Conservation (phyloP, 2,113 vertebrate genomes). For the Periophthalmodon schlosseri region DNA sequence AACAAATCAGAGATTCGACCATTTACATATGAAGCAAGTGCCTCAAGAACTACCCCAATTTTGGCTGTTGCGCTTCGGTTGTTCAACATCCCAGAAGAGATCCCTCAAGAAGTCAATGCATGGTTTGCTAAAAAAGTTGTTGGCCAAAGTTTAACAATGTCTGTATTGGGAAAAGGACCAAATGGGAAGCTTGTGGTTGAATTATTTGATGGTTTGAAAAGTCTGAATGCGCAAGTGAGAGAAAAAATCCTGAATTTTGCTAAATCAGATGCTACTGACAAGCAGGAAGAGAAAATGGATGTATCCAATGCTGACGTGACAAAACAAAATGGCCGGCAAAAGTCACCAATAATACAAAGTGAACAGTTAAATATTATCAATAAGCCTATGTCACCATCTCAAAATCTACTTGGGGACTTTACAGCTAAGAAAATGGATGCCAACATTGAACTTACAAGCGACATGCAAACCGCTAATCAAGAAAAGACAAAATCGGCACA, state of each 20-base stretch:
- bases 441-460: too few relatives aligned
- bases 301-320: not conserved
- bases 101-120: constrained; percentile 71
- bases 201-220: constrained; percentile 77
- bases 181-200: constrained; percentile 84
- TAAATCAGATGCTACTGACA: not conserved
- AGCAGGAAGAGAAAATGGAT: not conserved
- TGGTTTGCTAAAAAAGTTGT: constrained; percentile 83
- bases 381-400: not conserved
- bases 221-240: constrained; percentile 81
- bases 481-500: constrained; percentile 8
- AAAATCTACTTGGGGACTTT: not conserved
- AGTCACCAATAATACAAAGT: not conserved
- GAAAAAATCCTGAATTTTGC: constrained; percentile 42
- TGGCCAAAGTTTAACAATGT: constrained; percentile 74
- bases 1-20: constrained; percentile 73
- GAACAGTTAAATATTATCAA: not conserved
- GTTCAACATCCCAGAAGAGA: constrained; percentile 70
- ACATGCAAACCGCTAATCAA: constrained; percentile 16
- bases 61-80: constrained; percentile 85
- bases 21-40: constrained; percentile 70
- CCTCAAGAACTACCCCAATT: constrained; percentile 79
- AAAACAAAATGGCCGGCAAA: constrained; percentile 1
- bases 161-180: constrained; percentile 79
- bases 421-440: not conserved